phyloP scores from a whole-genome alignment of 2,888 invertebrate genomes.

The Axea sp. region DNA sequence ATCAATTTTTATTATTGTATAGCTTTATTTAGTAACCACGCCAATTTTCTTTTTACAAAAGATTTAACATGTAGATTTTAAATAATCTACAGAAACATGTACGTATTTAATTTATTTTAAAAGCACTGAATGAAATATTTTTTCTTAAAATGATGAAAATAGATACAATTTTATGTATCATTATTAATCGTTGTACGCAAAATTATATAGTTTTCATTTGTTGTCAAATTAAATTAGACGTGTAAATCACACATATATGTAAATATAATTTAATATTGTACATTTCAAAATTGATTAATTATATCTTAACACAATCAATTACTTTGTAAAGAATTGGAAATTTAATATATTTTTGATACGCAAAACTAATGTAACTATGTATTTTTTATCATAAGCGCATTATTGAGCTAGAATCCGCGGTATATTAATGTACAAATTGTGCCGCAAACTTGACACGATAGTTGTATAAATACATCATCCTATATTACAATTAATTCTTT shows the following conservation, averaged over 20 bases:
- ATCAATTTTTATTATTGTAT: background rate
- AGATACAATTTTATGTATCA: no score
- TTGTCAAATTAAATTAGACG: no score
- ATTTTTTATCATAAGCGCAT: slow-evolving; percentile 32
- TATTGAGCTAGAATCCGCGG: slow-evolving; percentile 6
- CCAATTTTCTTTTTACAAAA: no score
- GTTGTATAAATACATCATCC: slow-evolving; percentile 37
- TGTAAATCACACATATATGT: no score
- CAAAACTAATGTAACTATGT: slow-evolving; percentile 32
- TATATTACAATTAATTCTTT: slow-evolving; percentile 29
- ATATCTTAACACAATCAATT: slow-evolving; percentile 18
- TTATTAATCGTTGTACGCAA: no score
- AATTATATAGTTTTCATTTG: no score
- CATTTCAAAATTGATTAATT: slow-evolving; percentile 15
- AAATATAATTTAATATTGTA: slow-evolving; percentile 23
- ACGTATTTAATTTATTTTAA: no score
- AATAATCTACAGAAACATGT: no score
- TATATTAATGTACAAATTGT: slow-evolving; percentile 15
- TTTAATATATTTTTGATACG: slow-evolving; percentile 57
- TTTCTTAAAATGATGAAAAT: no score
- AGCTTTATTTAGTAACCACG: no score
- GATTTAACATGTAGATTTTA: no score
- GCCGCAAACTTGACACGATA: slow-evolving; percentile 17
- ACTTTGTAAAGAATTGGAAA: slow-evolving; percentile 44
- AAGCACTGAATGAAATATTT: no score